Evolutionary conservation across 2,113 vertebrate genomes (phyloP).

Genomic region (Progne subis): DNA sequence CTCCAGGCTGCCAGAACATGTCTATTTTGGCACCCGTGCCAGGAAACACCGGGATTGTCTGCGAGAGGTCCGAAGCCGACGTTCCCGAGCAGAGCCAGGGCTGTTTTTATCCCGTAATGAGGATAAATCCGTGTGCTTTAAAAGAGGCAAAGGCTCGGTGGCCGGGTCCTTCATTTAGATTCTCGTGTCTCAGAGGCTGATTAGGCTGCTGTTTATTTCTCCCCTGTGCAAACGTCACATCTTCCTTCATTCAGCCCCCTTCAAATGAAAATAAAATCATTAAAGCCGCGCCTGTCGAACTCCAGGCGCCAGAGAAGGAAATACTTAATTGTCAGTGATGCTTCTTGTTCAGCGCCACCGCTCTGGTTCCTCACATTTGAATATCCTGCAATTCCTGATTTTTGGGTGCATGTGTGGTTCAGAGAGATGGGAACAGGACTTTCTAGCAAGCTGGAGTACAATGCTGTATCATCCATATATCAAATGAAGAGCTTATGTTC

Average conservation of each 20-base stretch:
- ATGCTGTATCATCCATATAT: fast-evolving
- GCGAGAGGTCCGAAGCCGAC: neutral
- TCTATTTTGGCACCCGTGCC: neutral
- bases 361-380: neutral
- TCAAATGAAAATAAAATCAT: neutral
- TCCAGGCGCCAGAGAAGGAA: neutral
- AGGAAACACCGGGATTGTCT: neutral
- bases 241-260: neutral
- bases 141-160: neutral
- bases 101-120: neutral
- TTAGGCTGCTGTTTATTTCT: conserved; percentile 14
- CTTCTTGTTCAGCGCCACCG: neutral
- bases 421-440: neutral
- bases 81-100: neutral
- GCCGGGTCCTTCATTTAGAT: neutral
- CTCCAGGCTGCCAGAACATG: neutral
- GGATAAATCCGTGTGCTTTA: neutral
- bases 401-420: neutral
- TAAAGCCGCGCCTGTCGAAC: fast-evolving
- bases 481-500: neutral
- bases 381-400: neutral
- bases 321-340: neutral
- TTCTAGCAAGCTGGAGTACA: neutral
- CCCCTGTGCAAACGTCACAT: neutral
- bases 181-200: neutral